phyloP scores from a whole-genome alignment of 1,140 invertebrate genomes.

The Rhyzopertha dominica region DNA sequence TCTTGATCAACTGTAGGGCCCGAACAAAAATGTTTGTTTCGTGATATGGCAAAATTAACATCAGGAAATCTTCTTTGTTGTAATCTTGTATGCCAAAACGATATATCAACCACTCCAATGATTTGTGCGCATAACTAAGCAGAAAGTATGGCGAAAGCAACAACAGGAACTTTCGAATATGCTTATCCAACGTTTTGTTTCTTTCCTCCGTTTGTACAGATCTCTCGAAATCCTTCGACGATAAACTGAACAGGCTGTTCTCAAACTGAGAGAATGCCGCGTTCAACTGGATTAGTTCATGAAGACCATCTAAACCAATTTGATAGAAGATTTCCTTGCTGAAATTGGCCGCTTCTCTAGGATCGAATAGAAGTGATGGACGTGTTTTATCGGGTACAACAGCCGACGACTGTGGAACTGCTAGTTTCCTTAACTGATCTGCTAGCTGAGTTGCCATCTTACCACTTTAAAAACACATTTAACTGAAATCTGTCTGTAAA shows the following conservation, averaged over 20 bases:
- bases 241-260: conserved; percentile 67
- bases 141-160: conserved; percentile 83
- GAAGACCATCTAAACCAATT: conserved; percentile 77
- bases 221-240: conserved; percentile 72
- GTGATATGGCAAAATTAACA: conserved; percentile 83
- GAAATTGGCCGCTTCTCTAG: conserved; percentile 80
- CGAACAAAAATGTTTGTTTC: conserved; percentile 84
- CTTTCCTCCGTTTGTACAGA: conserved; percentile 66
- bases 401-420: conserved; percentile 70
- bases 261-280: conserved; percentile 67
- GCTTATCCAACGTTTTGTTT: conserved; percentile 70
- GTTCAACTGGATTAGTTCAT: conserved; percentile 73
- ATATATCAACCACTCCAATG: conserved; percentile 88
- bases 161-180: conserved; percentile 75
- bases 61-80: conserved; percentile 75
- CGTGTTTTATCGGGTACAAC: conserved; percentile 64
- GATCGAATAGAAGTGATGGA: conserved; percentile 81
- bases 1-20: conserved; percentile 69
- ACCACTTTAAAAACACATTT: conserved; percentile 1
- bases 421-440: conserved; percentile 74
- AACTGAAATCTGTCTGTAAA: neutral
- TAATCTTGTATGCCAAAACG: conserved; percentile 85
- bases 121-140: conserved; percentile 77
- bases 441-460: conserved; percentile 68
- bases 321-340: conserved; percentile 78